phyloP scores from a whole-genome alignment of 1,140 invertebrate genomes.

The Lasioglossum baleicum region DNA sequence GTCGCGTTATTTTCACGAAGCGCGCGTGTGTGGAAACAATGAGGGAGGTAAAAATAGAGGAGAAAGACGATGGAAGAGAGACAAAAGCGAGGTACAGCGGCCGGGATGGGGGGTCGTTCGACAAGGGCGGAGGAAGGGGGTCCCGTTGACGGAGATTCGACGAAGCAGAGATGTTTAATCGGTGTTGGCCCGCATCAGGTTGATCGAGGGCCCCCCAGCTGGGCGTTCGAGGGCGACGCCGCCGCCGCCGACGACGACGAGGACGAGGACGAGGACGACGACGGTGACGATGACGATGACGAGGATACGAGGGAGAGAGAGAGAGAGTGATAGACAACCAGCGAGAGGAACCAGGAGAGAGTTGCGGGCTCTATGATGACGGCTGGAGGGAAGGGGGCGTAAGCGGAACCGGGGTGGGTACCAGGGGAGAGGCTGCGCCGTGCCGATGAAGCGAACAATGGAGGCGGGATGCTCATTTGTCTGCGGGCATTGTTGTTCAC shows the following conservation, averaged over 20 bases:
- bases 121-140: neutral
- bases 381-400: conserved; percentile 42
- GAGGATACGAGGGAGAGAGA: conserved; percentile 10
- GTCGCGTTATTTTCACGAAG: too few species aligned
- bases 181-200: conserved; percentile 77
- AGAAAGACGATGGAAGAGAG: neutral
- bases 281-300: conserved; percentile 2
- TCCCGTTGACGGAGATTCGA: conserved; percentile 73
- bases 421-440: conserved; percentile 63
- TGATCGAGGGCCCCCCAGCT: conserved; percentile 76
- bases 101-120: neutral
- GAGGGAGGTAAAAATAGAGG: too few species aligned
- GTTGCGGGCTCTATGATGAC: conserved; percentile 44
- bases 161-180: conserved; percentile 76
- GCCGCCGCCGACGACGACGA: conserved; percentile 8
- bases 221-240: conserved; percentile 44
- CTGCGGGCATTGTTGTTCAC: conserved; percentile 78
- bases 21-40: too few species aligned
- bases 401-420: conserved; percentile 57
- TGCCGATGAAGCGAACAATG: conserved; percentile 78
- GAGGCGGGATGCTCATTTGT: conserved; percentile 80
- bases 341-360: neutral
- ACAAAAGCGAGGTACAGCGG: conserved; percentile 16
- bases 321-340: neutral
- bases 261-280: conserved; percentile 26